Percentiles rank a stretch among this genome's conserved stretches.
These are phyloP conservation scores for Coregonus clupeaformis DNA, from an alignment of 2,113 vertebrate species.

Conservation along the genomic window DNA sequence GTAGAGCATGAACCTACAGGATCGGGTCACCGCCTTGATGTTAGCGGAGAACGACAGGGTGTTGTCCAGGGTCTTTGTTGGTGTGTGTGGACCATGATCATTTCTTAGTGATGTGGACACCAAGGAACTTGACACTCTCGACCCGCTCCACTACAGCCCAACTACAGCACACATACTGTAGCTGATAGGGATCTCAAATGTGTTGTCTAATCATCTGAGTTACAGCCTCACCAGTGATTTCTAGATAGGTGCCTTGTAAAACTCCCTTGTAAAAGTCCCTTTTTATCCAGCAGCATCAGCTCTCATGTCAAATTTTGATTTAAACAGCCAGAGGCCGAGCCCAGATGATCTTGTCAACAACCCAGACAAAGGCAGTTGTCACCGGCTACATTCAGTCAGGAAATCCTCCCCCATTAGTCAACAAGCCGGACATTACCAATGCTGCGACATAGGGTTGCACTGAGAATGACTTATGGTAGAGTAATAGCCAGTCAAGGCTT, in stretches of 20 bases:
- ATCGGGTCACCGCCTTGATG: too few relatives aligned
- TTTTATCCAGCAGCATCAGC: background rate
- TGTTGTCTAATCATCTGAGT: too few relatives aligned
- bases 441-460: conserved; percentile 11
- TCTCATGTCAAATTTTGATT: background rate
- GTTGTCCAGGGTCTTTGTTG: too few relatives aligned
- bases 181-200: too few relatives aligned
- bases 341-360: background rate
- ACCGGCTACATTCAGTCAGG: conserved; percentile 25
- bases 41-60: too few relatives aligned
- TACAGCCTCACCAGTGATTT: background rate
- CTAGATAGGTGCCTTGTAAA: background rate
- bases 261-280: background rate
- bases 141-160: too few relatives aligned
- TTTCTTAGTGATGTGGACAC: too few relatives aligned
- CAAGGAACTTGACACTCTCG: too few relatives aligned
- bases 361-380: conserved; percentile 36
- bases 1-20: too few relatives aligned
- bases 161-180: too few relatives aligned
- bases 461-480: background rate
- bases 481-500: background rate
- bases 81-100: too few relatives aligned
- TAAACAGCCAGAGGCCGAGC: background rate
- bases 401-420: conserved; percentile 43
- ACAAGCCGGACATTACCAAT: conserved; percentile 37